A percentile compares a stretch with the other conserved stretches of the same genome.
phyloP scores from a whole-genome alignment of 2,113 vertebrate genomes.

The Henicopernis longicauda region DNA sequence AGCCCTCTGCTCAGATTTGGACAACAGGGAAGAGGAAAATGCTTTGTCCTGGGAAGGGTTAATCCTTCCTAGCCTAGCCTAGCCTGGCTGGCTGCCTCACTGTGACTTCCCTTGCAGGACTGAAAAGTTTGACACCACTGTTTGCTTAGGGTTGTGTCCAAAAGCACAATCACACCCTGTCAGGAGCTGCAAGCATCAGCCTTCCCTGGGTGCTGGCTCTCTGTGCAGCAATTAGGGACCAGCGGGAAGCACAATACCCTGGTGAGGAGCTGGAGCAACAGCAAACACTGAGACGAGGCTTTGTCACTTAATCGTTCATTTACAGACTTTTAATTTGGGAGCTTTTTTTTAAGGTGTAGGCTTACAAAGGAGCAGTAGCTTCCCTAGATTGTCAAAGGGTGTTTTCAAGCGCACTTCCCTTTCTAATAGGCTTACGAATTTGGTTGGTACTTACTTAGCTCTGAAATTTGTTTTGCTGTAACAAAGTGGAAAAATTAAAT shows the following conservation, averaged over 20 bases:
- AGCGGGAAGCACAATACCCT: background rate
- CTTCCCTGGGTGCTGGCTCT: background rate
- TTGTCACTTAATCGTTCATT: background rate
- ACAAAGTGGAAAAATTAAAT: background rate
- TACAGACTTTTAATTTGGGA: background rate
- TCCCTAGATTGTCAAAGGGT: background rate
- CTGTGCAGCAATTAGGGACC: background rate
- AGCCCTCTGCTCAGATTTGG: background rate
- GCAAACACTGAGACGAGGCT: background rate
- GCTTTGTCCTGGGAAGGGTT: background rate
- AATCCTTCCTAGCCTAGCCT: background rate
- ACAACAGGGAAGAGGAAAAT: background rate
- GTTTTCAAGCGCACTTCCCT: background rate
- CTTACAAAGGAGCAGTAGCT: background rate
- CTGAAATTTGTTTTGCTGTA: background rate
- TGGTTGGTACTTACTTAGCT: background rate
- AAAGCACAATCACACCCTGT: background rate
- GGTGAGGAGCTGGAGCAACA: background rate
- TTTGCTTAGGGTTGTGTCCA: conserved; percentile 27
- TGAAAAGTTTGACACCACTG: background rate
- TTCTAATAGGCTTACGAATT: background rate
- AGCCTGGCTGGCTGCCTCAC: background rate
- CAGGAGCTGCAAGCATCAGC: background rate
- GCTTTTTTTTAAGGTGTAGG: background rate
- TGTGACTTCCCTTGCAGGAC: background rate